Evolutionary conservation across 1,140 invertebrate species (phyloP), one percentile per base, ranked within the genome.

Genomic region (Orchestia grillus): DNA sequence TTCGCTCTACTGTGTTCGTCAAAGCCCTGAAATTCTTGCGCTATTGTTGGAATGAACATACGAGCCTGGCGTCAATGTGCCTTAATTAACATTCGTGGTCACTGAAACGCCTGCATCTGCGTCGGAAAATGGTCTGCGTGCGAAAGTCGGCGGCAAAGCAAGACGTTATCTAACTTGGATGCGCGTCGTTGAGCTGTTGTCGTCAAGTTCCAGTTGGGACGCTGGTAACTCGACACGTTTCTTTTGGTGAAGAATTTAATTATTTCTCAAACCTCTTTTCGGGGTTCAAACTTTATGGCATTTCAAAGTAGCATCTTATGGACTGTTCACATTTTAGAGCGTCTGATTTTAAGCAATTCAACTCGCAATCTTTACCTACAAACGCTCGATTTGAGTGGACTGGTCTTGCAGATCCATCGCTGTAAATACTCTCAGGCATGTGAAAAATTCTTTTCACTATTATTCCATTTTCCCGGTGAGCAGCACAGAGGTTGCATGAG

Each of bases 11-110:
- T 44, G 44, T 47, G 92, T 94, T 94, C 92, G 44, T 94, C 92
- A 94, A 45, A 94, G 92, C 41, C 44, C 44, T 94, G 43, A 47
- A 44, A 94, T 45, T 94, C 44, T 44, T 4, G n/a, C 88, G n/a
- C 88, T 42, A 44, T 90, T 90, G 88, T 90, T 90, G 88, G 92
- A 94, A 94, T 94, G 92, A 94, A 94, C 36, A 47, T 42, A 94
- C 44, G 92, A 94, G 92, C 43, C 19, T 42, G 4, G 36, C 88
- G 15, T 90, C 41, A 90, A 90, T 41, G 41, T 41, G 88, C 3
- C 88, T 41, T 44, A 90, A 44, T 90, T 11, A 90, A 41, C 88
- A 77, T 19, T 77, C 11, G 28, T 77, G 15, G 62, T 77, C 62
- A 36, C 62, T 77, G 62, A 77, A 77, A 77, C 62, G 62, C 62